Evolutionary conservation across 2,888 invertebrate species (phyloP), one percentile per base, ranked within the genome.

Genomic region (Iselma pallidipennis): DNA sequence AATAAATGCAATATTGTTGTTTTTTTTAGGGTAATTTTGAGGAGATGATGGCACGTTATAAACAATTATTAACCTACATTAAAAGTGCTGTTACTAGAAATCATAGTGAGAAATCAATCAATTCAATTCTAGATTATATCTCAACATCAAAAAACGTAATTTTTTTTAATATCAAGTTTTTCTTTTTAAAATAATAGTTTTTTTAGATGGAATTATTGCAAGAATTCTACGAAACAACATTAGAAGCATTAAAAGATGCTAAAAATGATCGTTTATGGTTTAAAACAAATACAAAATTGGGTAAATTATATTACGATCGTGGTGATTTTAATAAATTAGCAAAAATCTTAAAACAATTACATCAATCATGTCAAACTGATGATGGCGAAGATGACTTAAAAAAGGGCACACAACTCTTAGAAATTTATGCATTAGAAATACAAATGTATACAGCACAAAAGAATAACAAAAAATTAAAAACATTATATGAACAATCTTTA

Each of bases 371-470:
- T 82, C 96, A 96, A 87, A 98, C 96, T 7, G 97, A 96, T 81
- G 97, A 97, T 76, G 98, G 98, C 5, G 96, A 97, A 81, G 97
- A 98, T 83, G 98, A 98, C 81, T 83, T 97, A 62, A 96, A 97
- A 81, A 97, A 97, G 81, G 97, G 96, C 61, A 99, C 98, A 0
- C 98, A 99, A 79, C 84, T 99, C 33, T 84, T 99, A 56, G 98
- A 99, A 83, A 98, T 99, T 66, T 99, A 98, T 81, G 98, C 99
- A 0, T 83, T 99, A 67, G 99, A 99, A 85, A 99, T 99, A 74
- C 99, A 99, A 84, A 98, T 99, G 98, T 97, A 98, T 81, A 98
- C 98, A 0, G 96, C 96, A 61, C 98, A 98, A 85, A 99, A 99
- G 80, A 98, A 99, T 81, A 96, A 99, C 80, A 98, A 99, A 81